Evolutionary conservation across 2,797 vertebrate species (phyloP).

Genomic region (Echeneis naucrates): DNA sequence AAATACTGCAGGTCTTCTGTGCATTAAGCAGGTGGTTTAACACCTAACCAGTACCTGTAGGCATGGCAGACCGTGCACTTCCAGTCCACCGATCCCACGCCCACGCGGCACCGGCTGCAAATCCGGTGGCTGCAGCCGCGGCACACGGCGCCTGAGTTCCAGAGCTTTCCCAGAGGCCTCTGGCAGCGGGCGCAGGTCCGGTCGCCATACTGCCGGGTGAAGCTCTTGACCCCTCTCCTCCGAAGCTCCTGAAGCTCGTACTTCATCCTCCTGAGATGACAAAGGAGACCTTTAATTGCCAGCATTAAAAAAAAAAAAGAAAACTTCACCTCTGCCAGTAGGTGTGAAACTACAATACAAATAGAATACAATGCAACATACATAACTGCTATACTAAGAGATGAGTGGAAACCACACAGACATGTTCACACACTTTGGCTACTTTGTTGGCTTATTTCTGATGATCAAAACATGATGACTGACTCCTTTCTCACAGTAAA

Average conservation of each 20-base stretch:
- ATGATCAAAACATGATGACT: not conserved
- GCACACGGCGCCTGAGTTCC: slow-evolving; percentile 90
- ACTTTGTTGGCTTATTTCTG: not conserved
- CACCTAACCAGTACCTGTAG: slow-evolving; percentile 82
- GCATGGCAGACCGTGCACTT: slow-evolving; percentile 92
- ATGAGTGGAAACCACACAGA: not conserved
- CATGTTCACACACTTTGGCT: not conserved
- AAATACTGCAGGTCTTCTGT: not conserved
- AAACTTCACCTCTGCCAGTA: not conserved
- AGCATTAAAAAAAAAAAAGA: not conserved
- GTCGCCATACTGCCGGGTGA: slow-evolving; percentile 75
- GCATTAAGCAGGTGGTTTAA: not conserved
- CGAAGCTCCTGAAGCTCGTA: slow-evolving; percentile 87
- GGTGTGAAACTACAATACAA: not conserved
- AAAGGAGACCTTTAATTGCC: not conserved
- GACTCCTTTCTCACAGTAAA: not conserved
- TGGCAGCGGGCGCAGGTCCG: slow-evolving; percentile 91
- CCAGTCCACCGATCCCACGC: slow-evolving; percentile 80
- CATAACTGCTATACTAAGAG: not conserved
- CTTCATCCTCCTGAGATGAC: slow-evolving; percentile 87
- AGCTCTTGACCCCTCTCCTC: slow-evolving; percentile 80
- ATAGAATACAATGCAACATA: not conserved
- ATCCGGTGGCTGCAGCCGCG: slow-evolving; percentile 92
- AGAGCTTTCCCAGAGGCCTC: slow-evolving; percentile 84
- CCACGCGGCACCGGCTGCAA: slow-evolving; percentile 87